Percentiles rank a stretch among this genome's conserved stretches.
Conservation (phyloP, 2,888 invertebrate genomes). For the Norana najaformis region DNA sequence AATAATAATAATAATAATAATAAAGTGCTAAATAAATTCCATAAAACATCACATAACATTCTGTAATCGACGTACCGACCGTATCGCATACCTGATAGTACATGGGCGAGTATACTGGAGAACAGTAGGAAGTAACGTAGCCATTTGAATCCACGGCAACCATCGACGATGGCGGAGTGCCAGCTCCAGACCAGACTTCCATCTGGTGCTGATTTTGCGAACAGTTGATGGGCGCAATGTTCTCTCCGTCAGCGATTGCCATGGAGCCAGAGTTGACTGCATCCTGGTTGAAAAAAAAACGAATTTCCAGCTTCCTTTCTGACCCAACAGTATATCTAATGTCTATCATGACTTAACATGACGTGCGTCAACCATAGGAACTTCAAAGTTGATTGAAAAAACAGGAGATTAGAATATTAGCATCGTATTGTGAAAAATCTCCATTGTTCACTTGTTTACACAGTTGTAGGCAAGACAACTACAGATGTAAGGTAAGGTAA, state of each 20-base stretch:
- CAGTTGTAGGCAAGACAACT: too few relatives aligned
- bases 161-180: neutral
- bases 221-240: neutral
- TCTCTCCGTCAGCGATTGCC: neutral
- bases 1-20: too few relatives aligned
- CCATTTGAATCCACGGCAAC: constrained; percentile 16
- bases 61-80: neutral
- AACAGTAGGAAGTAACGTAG: neutral
- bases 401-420: too few relatives aligned
- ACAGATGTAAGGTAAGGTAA: too few relatives aligned
- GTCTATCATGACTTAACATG: too few relatives aligned
- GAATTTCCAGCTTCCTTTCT: too few relatives aligned
- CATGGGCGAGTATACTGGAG: constrained; percentile 18
- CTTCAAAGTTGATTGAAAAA: too few relatives aligned
- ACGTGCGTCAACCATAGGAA: too few relatives aligned
- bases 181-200: neutral
- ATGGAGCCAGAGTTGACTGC: neutral
- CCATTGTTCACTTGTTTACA: too few relatives aligned
- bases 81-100: neutral
- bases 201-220: neutral
- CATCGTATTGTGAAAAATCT: too few relatives aligned
- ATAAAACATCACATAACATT: neutral
- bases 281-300: neutral
- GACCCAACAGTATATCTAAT: too few relatives aligned
- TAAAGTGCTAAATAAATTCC: neutral